A percentile compares a stretch with the other conserved stretches of the same genome.
Evolutionary conservation across 2,888 invertebrate genomes (phyloP).

Genomic region (Orthosia incerta): DNA sequence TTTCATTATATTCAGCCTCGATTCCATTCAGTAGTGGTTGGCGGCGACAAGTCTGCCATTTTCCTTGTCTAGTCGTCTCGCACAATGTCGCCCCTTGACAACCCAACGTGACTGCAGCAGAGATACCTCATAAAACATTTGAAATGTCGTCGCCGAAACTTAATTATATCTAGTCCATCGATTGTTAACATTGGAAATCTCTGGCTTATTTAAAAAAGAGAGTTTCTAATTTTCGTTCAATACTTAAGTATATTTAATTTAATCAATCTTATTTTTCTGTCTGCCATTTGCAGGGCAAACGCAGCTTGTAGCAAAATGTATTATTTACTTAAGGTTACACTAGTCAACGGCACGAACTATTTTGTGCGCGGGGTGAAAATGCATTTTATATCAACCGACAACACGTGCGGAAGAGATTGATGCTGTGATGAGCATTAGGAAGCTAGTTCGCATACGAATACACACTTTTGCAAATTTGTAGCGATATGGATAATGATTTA

Average conservation of each 20-base stretch:
- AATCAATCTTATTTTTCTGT: neutral
- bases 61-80: slow-evolving; percentile 46
- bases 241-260: neutral
- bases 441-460: no score
- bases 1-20: slow-evolving; percentile 62
- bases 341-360: no score
- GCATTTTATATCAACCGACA: no score
- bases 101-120: slow-evolving; percentile 13
- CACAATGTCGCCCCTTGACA: slow-evolving; percentile 54
- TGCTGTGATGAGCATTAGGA: no score
- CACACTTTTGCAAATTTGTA: no score
- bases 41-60: slow-evolving; percentile 73
- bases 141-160: slow-evolving; percentile 9
- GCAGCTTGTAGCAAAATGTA: no score
- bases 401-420: no score
- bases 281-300: neutral
- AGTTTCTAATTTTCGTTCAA: neutral
- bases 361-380: no score
- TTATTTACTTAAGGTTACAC: no score
- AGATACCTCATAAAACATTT: slow-evolving; percentile 45
- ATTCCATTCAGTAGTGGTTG: slow-evolving; percentile 64
- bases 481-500: no score
- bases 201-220: neutral
- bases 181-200: neutral
- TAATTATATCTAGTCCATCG: neutral